phyloP scores from a whole-genome alignment of 2,888 invertebrate species.

The Falcaria lacertinaria region DNA sequence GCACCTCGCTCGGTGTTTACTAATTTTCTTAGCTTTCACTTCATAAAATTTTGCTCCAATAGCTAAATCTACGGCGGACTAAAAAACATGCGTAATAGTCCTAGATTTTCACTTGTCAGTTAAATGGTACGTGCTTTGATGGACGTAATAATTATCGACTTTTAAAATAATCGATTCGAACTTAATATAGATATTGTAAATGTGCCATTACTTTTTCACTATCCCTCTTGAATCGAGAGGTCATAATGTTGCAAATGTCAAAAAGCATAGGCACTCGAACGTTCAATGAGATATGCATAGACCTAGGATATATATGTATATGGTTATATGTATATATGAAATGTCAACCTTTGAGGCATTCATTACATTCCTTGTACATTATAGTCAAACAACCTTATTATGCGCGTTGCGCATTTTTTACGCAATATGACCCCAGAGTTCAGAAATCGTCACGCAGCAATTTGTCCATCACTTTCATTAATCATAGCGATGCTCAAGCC shows the following conservation, averaged over 20 bases:
- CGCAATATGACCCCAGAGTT: conserved; percentile 17
- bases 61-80: neutral
- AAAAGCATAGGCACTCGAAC: no score
- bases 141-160: no score
- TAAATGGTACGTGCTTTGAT: neutral
- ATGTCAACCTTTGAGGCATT: no score
- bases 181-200: no score
- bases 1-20: conserved; percentile 20
- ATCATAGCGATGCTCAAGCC: conserved; percentile 21
- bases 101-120: neutral
- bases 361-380: neutral
- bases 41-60: neutral
- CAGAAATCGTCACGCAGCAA: conserved; percentile 24
- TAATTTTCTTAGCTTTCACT: conserved; percentile 21
- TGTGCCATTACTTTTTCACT: no score
- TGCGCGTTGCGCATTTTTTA: conserved; percentile 17
- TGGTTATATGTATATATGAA: no score
- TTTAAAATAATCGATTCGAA: no score
- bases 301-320: no score
- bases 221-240: no score
- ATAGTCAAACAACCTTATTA: conserved; percentile 8
- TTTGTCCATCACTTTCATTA: conserved; percentile 37
- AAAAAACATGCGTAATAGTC: neutral
- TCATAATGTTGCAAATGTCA: no score
- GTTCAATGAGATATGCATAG: no score